Evolutionary conservation across 2,888 invertebrate genomes (phyloP), one percentile per base, ranked within the genome.

Genomic region (Yponomeuta malinellus): DNA sequence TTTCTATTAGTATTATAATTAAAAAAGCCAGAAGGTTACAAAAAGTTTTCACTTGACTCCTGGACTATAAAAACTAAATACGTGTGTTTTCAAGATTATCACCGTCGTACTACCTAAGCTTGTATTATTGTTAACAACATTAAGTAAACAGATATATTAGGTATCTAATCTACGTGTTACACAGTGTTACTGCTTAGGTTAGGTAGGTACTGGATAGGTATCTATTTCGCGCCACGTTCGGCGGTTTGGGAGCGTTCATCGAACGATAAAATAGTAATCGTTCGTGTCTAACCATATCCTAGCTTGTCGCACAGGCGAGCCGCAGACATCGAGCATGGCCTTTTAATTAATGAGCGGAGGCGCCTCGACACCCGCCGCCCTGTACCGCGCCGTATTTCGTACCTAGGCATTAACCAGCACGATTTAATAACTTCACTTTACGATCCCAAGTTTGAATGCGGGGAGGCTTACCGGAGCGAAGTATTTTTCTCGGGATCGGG

Each of bases 401-500:
- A 59, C 12, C 52, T 59, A 43, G 52, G 52, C 52, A 59, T 15
- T 59, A 59, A 59, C 52, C 52, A 59, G 52, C 52, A 59, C 15
- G 15, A 59, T 59, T 59, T 59, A 59, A 59, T 59, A 59, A 59
- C 52, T 59, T 15, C 15, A 59, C 52, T 59, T 59, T 59, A 59
- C 52, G 52, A 59, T 59, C 52, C 52, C 52, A 52, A 52, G 52
- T 59, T 43, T 59, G 52, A 59, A 59, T 59, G 23, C 23, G 52
- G 52, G 15, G 52, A 59, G 52, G 52, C 52, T 59, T 12, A 59
- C 15, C 15, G 4, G 52, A 59, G 52, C 52, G 67, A 68, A 43
- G 48, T 4, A 23, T 68, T 48, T 68, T 68, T 68, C 68, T 37
- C 69, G 65, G 48, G 71, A 43, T 70, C 70, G 10, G 64, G 29